Percentiles rank a stretch among this genome's conserved stretches.
phyloP scores from a whole-genome alignment of 2,888 invertebrate species.

The Colostygia pectinataria region DNA sequence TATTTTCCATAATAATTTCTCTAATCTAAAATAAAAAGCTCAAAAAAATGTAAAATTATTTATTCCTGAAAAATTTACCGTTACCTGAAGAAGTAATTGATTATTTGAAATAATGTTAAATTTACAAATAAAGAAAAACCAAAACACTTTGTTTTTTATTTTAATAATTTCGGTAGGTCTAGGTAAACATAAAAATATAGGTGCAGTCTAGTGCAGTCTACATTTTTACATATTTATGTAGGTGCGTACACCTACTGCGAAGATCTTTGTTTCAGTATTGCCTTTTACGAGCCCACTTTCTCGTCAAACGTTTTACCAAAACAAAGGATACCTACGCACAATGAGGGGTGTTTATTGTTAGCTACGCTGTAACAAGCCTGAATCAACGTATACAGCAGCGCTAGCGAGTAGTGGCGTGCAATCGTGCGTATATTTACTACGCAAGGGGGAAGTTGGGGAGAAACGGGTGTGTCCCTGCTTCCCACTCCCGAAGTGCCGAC shows the following conservation, averaged over 20 bases:
- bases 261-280: background rate
- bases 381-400: constrained; percentile 51
- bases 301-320: constrained; percentile 11
- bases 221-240: background rate
- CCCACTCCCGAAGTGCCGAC: constrained; percentile 51
- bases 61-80: constrained; percentile 72
- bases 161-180: background rate
- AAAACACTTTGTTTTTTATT: constrained; percentile 43
- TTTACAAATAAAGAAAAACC: constrained; percentile 74
- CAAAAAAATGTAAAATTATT: constrained; percentile 71
- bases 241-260: background rate
- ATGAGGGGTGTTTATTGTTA: constrained; percentile 24
- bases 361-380: constrained; percentile 40
- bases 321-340: constrained; percentile 23
- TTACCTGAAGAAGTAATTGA: constrained; percentile 47
- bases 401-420: constrained; percentile 65
- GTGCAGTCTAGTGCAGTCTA: too few relatives aligned
- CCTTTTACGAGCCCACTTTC: constrained; percentile 3
- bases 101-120: constrained; percentile 52
- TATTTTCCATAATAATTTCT: constrained; percentile 57
- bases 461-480: constrained; percentile 51
- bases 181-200: too few relatives aligned
- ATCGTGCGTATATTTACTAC: constrained; percentile 76
- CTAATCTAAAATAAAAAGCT: constrained; percentile 48
- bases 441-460: constrained; percentile 60